Evolutionary conservation across 2,113 vertebrate genomes (phyloP), one percentile per base, ranked within the genome.

Genomic region (Lepisosteus osseus): DNA sequence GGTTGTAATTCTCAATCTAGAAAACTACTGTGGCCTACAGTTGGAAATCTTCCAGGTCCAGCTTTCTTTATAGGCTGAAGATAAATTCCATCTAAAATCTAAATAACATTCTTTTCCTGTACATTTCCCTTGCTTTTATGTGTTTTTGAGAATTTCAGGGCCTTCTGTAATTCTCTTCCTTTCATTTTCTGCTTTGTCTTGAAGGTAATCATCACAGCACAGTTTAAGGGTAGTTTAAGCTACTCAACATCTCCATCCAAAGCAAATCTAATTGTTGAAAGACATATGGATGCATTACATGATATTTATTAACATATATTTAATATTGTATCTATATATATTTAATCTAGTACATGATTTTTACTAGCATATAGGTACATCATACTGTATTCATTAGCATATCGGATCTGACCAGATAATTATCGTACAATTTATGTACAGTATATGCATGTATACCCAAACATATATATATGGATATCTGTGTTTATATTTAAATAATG

Each of bases 1-100:
- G 90, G 89, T 84, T 90, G 89, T 93, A 93, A 94, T 90, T 94
- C 92, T 94, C 80, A 0, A 77, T 78, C 79, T 82, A 89, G 90
- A 89, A 90, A 92, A 88, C 86, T 87, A 86, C 40, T 1, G 12
- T 67, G 61, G 71, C 69, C 68, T 71, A 61, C 68, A 67, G 72
- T 79, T 82, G 79, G 82, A 77, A 72, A 71, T 54, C n/a, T 45
- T 74, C 84, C 84, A 86, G 68, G 63, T 79, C 70, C 70, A 65
- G 72, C 62, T 69, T 83, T 78, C 70, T 81, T 84, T 88, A 85
- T 54, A 66, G 74, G 67, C 70, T 65, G 67, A 78, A 73, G 79
- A 81, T 78, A 82, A 82, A 82, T 69, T 68, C 70, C 78, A 69
- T 76, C 76, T 72, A 64, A 77, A 84, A 83, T 75, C 74, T 61